Evolutionary conservation across 2,113 vertebrate genomes (phyloP), one percentile per base, ranked within the genome.

Genomic region (Perca schrenkii): DNA sequence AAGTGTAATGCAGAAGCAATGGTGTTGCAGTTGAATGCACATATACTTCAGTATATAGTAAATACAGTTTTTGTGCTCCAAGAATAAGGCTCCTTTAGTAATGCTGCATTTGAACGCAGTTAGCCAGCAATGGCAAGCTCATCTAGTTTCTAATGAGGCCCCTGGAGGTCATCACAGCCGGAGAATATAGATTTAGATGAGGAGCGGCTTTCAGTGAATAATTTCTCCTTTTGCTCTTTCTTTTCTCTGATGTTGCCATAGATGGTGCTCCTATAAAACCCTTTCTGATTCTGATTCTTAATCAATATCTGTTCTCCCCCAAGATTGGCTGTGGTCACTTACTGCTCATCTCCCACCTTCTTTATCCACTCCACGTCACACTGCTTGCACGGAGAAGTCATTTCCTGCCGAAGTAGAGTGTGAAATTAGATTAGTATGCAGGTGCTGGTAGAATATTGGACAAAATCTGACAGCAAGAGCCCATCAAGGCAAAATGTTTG

Each of bases 291-390:
- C n/a, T n/a, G n/a, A n/a, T n/a, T n/a, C n/a, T 62, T 6, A 19
- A 56, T 47, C 22, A 21, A 17, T 8, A 46, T 43, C 46, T 21
- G 17, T n/a, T 4, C 21, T 34, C 8, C 3, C 49, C 53, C 22
- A 15, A 57, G 21, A 74, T 67, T 50, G 3, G 36, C 49, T 10
- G 53, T 28, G 79, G 83, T 84, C 83, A 99, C 98, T 99, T 97
- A 99, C 98, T 99, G 98, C 91, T 99, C 98, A 0, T 99, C 98
- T 86, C 98, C 98, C 85, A 98, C 96, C 93, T 97, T 98, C 95
- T 99, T 98, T 94, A 99, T 97, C 98, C 98, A 99, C 25, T 97
- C 98, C 96, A 99, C 97, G 90, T 99, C 97, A 78, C 97, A 95
- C 95, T 97, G 97, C 21, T 97, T 97, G 94, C 97, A 98, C 49